Evolutionary conservation across 2,797 vertebrate species (phyloP).

Genomic region (Nasua narica): DNA sequence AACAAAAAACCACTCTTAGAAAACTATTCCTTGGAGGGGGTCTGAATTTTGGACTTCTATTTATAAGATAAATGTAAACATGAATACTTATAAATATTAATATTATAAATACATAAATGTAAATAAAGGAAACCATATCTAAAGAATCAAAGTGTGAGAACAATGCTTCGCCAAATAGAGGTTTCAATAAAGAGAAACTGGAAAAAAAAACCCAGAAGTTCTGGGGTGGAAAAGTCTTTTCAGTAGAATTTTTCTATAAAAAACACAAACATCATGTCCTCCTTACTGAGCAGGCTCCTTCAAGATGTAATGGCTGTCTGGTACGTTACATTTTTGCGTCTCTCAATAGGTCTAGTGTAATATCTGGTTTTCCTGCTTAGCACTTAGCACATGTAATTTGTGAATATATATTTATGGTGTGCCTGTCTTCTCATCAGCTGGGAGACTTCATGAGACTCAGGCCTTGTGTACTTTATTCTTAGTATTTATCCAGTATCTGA

Average conservation of each 20-base stretch:
- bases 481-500: not conserved
- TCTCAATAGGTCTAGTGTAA: not conserved
- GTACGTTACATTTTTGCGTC: not conserved
- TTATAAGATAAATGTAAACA: not conserved
- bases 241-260: not conserved
- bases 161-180: not conserved
- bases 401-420: not conserved
- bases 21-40: not conserved
- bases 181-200: slow-evolving; percentile 10
- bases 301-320: not conserved
- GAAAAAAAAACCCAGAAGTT: not conserved
- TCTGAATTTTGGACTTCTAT: not conserved
- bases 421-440: not conserved
- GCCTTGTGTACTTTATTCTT: not conserved
- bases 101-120: not conserved
- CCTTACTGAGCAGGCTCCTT: not conserved
- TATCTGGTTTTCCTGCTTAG: not conserved
- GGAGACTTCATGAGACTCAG: slow-evolving; percentile 4
- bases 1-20: not conserved
- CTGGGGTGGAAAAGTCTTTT: not conserved
- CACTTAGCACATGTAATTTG: not conserved
- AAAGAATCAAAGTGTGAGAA: not conserved
- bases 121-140: not conserved
- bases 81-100: not conserved
- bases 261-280: not conserved